Evolutionary conservation across 2,797 vertebrate genomes (phyloP), one percentile per base, ranked within the genome.

Genomic region (Buphagus erythrorhynchus): DNA sequence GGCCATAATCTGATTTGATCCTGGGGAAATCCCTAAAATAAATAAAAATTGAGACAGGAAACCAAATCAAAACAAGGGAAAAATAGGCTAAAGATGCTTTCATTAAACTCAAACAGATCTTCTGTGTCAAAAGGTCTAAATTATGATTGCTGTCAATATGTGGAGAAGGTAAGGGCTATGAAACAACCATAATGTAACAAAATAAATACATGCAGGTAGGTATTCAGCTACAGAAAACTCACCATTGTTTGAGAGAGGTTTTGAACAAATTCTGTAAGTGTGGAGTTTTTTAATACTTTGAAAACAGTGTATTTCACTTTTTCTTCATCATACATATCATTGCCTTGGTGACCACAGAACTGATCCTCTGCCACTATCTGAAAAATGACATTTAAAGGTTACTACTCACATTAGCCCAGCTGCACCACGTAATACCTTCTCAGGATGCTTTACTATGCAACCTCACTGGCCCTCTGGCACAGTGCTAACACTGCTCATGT

Each of bases 161-260:
- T 46, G 13, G 17, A 90, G 16, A 76, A 61, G 25, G 31, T 19
- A 62, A 86, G n/a, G 18, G 52, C 36, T n/a, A 24, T 2, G 8
- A 87, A 79, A 38, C 5, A 75, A 71, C 15, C 3, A 31, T 16
- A 46, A 59, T 0, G 11, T 8, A 26, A 21, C n/a, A 28, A 17
- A 55, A 57, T 21, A 67, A 33, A 42, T 2, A 31, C 8, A 9
- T 1, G 29, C 3, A 42, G 15, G 11, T 51, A 58, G 15, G 11
- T 51, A 58, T 6, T 38, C n/a, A 36, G 15, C n/a, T 71, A 16
- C 21, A 54, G 42, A 83, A 75, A 45, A 73, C 99, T 98, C 96
- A 99, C 99, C 99, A 99, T 99, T 36, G 99, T 99, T 98, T 99
- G 99, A 59, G 99, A 99, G 81, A 99, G 99, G 95, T 99, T 99